phyloP scores from a whole-genome alignment of 2,113 vertebrate genomes.

The Epinephelus moara region DNA sequence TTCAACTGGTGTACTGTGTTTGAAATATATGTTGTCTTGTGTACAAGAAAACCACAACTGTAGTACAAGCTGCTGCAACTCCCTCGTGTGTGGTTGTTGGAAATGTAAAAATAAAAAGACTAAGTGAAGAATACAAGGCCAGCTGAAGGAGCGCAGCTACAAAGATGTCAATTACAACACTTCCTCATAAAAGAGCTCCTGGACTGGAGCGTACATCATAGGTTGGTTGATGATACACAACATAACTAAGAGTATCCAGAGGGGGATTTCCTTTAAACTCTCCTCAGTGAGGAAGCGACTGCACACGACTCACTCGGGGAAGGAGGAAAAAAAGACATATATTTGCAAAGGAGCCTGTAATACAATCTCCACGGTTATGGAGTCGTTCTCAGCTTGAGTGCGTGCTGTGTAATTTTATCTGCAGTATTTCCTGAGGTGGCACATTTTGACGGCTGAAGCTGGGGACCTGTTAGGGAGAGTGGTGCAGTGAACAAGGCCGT shows the following conservation, averaged over 20 bases:
- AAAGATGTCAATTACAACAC: constrained; percentile 5
- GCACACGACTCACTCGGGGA: constrained; percentile 3
- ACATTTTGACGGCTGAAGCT: constrained; percentile 64
- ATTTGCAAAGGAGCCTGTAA: constrained; percentile 66
- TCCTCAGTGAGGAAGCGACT: constrained; percentile 22
- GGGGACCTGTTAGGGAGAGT: constrained; percentile 51
- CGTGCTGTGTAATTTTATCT: constrained; percentile 70
- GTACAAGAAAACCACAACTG: not conserved
- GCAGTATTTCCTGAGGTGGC: constrained; percentile 76
- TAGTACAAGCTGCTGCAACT: not conserved
- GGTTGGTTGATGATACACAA: constrained; percentile 27
- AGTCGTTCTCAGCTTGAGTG: constrained; percentile 54
- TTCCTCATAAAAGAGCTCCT: not conserved
- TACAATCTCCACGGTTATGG: constrained; percentile 64
- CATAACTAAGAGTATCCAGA: not conserved
- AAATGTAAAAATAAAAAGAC: not conserved
- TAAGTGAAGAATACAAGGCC: not conserved
- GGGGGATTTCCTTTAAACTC: constrained; percentile 21
- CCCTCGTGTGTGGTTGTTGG: not conserved
- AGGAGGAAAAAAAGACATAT: constrained; percentile 25
- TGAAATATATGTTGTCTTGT: not conserved
- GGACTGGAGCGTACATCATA: not conserved
- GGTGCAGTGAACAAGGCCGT: constrained; percentile 30
- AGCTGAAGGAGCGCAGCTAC: not conserved
- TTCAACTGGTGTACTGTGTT: not conserved